Conservation (phyloP, 2,113 vertebrate genomes). For the Panthera leo region DNA sequence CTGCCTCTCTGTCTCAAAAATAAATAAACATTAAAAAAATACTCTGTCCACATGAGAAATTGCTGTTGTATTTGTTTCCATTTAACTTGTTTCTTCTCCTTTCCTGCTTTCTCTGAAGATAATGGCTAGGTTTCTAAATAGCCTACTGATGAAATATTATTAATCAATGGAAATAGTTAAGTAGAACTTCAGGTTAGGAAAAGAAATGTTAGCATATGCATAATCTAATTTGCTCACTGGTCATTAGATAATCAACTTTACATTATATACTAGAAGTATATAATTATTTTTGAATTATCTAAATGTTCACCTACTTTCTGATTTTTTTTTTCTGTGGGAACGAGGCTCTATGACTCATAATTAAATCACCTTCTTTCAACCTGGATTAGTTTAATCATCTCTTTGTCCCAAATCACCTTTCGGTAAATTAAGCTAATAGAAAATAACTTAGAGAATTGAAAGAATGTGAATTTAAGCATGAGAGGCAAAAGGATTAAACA, state of each 20-base stretch:
- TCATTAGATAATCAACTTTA: slow-evolving; percentile 55
- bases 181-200: slow-evolving; percentile 49
- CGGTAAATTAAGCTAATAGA: slow-evolving; percentile 72
- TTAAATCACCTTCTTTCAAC: slow-evolving; percentile 58
- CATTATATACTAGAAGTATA: slow-evolving; percentile 11
- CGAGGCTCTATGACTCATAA: slow-evolving; percentile 50
- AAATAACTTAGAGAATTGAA: slow-evolving; percentile 64
- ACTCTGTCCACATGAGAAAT: slow-evolving; percentile 22
- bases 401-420: slow-evolving; percentile 60
- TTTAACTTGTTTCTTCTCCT: background rate
- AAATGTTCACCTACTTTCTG: slow-evolving; percentile 45
- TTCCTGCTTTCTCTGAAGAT: slow-evolving; percentile 3
- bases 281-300: slow-evolving; percentile 58
- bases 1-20: too few relatives aligned
- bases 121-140: slow-evolving; percentile 57
- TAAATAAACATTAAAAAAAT: background rate
- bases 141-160: slow-evolving; percentile 7
- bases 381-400: slow-evolving; percentile 62
- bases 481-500: slow-evolving; percentile 54
- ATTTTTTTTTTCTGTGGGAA: slow-evolving; percentile 45
- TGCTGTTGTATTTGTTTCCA: slow-evolving; percentile 32
- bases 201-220: slow-evolving; percentile 43
- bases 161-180: slow-evolving; percentile 54
- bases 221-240: slow-evolving; percentile 14
- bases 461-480: slow-evolving; percentile 57